Evolutionary conservation across 2,797 vertebrate species (phyloP).

Genomic region (Oreochromis grahami): DNA sequence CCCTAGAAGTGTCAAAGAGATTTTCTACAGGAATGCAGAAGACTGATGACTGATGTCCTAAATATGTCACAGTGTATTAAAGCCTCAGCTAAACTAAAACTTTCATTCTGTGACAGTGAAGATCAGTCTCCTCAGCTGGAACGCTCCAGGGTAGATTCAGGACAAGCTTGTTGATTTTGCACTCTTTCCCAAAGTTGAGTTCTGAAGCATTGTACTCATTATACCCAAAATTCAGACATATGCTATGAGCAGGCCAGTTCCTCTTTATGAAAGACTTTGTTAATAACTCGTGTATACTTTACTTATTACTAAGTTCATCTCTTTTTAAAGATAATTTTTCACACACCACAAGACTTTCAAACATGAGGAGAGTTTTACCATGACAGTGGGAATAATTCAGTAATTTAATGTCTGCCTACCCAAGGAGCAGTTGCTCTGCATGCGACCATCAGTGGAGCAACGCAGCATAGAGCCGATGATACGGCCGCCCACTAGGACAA

Average conservation of each 20-base stretch:
- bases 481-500: conserved; percentile 87
- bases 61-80: conserved; percentile 57
- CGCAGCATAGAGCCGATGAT: conserved; percentile 90
- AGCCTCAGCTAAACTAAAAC: neutral
- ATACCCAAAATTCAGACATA: neutral
- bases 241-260: neutral
- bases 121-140: conserved; percentile 28
- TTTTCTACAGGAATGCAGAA: conserved; percentile 43
- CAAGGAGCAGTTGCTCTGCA: conserved; percentile 93
- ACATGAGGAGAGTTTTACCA: neutral
- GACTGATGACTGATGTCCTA: conserved; percentile 53
- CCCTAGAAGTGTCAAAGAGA: neutral
- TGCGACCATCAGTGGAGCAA: conserved; percentile 90
- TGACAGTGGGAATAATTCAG: neutral
- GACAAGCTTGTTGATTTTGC: conserved; percentile 8
- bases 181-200: neutral
- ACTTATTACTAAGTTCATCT: neutral
- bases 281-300: neutral
- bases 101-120: conserved; percentile 20
- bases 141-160: conserved; percentile 1
- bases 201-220: neutral
- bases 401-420: conserved; percentile 67
- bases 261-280: neutral
- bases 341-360: neutral
- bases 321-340: neutral